Percentiles rank a stretch among this genome's conserved stretches.
Conservation (phyloP, 1,140 invertebrate species). For the Magallana angulata region DNA sequence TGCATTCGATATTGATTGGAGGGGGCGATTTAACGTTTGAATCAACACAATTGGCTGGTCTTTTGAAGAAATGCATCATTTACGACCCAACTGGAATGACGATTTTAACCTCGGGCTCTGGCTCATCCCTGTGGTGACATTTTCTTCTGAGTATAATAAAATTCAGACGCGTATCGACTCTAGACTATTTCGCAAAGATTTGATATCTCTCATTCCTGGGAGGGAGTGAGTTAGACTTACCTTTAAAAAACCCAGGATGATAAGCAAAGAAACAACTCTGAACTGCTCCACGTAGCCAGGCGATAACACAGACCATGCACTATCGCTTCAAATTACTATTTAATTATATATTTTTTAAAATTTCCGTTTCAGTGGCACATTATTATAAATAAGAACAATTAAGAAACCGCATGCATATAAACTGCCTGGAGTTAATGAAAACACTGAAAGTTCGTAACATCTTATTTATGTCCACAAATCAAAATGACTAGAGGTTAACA, state of each 20-base stretch:
- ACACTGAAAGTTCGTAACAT: not conserved
- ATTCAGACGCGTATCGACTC: not conserved
- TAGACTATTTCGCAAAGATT: not conserved
- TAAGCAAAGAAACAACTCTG: not conserved
- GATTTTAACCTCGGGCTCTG: not conserved
- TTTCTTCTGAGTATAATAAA: not conserved
- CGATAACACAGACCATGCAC: not conserved
- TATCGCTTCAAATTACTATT: not conserved
- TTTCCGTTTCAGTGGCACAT: conserved; percentile 6
- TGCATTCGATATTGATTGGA: not conserved
- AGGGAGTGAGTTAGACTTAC: no score
- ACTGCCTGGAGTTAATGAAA: conserved; percentile 13
- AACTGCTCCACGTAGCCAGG: not conserved
- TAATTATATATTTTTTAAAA: not conserved
- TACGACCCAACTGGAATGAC: not conserved
- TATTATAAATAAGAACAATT: not conserved
- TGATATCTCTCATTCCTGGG: not conserved
- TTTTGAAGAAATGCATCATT: not conserved
- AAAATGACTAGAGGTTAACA: not conserved
- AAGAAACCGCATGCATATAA: not conserved
- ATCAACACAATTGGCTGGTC: not conserved
- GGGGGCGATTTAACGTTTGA: conserved; percentile 21
- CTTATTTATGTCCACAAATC: not conserved
- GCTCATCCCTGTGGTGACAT: not conserved
- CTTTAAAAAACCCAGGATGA: not conserved